Conservation (phyloP, 2,113 vertebrate species). For the Ammospiza caudacuta region DNA sequence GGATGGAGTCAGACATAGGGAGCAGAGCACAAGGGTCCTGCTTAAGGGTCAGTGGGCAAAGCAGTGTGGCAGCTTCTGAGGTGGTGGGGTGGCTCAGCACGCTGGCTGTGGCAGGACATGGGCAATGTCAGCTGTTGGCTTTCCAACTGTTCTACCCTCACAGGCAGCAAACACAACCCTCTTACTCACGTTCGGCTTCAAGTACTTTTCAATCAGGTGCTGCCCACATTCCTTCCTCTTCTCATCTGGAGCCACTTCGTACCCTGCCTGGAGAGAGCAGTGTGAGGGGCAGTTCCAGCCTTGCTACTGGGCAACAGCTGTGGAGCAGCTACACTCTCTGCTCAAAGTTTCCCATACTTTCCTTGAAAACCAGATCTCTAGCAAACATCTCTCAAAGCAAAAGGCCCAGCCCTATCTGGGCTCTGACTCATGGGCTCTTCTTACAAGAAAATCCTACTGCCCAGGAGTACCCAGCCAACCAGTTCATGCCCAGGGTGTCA, state of each 20-base stretch:
- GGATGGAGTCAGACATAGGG: neutral
- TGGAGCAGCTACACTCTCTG: neutral
- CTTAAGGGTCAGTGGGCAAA: neutral
- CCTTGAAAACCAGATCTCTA: neutral
- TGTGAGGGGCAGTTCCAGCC: neutral
- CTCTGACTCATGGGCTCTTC: neutral
- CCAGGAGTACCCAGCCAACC: neutral
- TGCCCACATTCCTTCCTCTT: conserved; percentile 90
- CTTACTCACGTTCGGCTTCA: conserved; percentile 79
- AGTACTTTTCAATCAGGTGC: conserved; percentile 85
- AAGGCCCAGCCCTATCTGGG: neutral
- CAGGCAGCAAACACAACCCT: neutral
- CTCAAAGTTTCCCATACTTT: neutral
- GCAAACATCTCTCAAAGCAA: neutral
- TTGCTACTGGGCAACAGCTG: neutral
- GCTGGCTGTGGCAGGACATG: neutral
- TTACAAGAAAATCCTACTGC: neutral
- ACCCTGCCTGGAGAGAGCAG: conserved; percentile 82
- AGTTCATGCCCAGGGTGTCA: accelerated
- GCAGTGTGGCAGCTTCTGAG: neutral
- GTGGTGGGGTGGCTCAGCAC: neutral
- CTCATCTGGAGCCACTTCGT: conserved; percentile 95
- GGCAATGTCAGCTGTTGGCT: neutral
- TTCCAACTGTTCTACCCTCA: neutral
- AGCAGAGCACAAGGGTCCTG: neutral